These are phyloP conservation scores for Eciton burchellii DNA, from an alignment of 1,140 invertebrate genomes.

Conservation along the genomic window DNA sequence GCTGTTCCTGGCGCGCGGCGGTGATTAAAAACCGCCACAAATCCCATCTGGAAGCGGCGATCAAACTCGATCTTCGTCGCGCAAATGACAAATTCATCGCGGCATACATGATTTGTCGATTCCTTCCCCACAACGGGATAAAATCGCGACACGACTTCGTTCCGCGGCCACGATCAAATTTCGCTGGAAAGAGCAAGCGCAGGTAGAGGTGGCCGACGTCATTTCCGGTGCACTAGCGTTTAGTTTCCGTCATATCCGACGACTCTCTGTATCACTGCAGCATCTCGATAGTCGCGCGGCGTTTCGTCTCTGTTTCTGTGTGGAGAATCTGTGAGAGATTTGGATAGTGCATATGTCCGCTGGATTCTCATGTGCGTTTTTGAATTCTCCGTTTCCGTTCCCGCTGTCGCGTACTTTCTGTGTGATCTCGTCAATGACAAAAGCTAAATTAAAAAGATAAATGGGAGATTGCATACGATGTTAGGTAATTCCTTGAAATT, in stretches of 20 bases:
- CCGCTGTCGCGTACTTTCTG: not conserved
- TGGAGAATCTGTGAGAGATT: too few species aligned
- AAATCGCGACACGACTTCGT: slow-evolving; percentile 57
- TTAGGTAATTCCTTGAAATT: not conserved
- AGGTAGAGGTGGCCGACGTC: slow-evolving; percentile 75
- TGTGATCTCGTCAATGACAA: not conserved
- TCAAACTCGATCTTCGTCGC: slow-evolving; percentile 41
- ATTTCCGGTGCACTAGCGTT: slow-evolving; percentile 81
- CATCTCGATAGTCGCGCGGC: slow-evolving; percentile 58
- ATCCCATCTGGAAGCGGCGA: slow-evolving; percentile 42
- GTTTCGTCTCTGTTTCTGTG: not conserved
- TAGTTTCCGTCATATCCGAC: slow-evolving; percentile 81
- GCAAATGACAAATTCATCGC: slow-evolving; percentile 55
- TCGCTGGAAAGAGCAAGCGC: slow-evolving; percentile 72
- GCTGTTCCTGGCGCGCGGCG: not conserved
- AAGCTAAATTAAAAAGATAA: not conserved
- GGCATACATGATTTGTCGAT: slow-evolving; percentile 50
- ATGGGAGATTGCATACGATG: not conserved
- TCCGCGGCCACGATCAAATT: slow-evolving; percentile 72
- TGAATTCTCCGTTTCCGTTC: not conserved
- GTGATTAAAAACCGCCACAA: slow-evolving; percentile 58
- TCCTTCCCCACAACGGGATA: slow-evolving; percentile 43
- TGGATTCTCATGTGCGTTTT: not conserved
- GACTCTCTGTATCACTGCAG: slow-evolving; percentile 77
- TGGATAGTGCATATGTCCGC: too few species aligned